Evolutionary conservation across 2,113 vertebrate species (phyloP).

Genomic region (Dipodomys spectabilis): DNA sequence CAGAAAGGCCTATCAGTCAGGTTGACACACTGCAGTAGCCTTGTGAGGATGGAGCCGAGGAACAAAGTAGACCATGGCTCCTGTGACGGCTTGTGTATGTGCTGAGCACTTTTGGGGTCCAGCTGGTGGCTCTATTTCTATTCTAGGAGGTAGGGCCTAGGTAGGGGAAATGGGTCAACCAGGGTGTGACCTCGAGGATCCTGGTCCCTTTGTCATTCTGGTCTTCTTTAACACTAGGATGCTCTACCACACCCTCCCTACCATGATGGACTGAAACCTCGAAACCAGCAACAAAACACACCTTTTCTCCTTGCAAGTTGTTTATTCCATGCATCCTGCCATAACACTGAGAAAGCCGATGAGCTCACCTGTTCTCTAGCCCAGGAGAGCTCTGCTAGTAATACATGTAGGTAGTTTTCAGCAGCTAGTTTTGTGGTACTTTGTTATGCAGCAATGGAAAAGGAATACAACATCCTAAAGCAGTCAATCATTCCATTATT

Average conservation of each 20-base stretch:
- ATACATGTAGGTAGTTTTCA: background rate
- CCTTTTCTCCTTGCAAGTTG: too few relatives aligned
- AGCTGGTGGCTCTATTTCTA: background rate
- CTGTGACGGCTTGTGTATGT: background rate
- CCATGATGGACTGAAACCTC: background rate
- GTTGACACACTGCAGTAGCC: too few relatives aligned
- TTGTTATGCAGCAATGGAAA: background rate
- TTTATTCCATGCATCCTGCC: too few relatives aligned
- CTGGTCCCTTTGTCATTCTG: background rate
- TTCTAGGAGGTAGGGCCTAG: background rate
- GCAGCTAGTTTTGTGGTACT: background rate
- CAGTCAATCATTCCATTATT: background rate
- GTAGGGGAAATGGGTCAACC: background rate
- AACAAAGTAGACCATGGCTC: background rate
- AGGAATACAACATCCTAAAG: background rate
- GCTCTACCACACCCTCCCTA: background rate
- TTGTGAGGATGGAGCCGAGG: background rate
- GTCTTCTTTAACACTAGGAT: background rate
- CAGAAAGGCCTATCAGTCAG: background rate
- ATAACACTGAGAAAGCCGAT: background rate
- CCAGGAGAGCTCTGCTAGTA: background rate
- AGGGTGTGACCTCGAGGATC: background rate
- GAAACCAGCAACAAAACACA: background rate
- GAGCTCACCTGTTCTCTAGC: background rate
- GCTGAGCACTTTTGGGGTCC: background rate